Evolutionary conservation across 1,140 invertebrate species (phyloP).

Genomic region (Nylanderia fulva): DNA sequence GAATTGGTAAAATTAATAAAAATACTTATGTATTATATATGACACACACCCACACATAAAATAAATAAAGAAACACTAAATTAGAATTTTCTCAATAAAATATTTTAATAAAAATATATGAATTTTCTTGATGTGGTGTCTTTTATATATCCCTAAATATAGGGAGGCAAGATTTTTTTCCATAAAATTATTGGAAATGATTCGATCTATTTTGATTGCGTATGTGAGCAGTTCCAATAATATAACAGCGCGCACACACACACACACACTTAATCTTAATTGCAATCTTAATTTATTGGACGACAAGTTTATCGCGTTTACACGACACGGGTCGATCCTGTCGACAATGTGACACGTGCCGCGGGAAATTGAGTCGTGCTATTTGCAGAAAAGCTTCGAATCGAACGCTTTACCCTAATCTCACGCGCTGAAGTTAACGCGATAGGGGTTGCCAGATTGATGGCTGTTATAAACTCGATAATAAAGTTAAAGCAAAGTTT

Average conservation of each 20-base stretch:
- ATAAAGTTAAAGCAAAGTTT: conserved; percentile 69
- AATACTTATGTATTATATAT: background rate
- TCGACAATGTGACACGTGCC: conserved; percentile 13
- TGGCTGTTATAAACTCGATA: conserved; percentile 8
- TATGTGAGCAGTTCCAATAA: no score
- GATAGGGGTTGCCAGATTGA: background rate
- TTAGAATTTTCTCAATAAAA: background rate
- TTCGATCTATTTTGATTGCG: no score
- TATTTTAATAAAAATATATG: no score
- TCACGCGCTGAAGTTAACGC: conserved; percentile 3
- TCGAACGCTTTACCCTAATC: conserved; percentile 32
- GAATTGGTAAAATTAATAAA: background rate
- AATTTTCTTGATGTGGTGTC: no score
- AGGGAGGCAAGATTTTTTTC: no score
- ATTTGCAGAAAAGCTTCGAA: conserved; percentile 21
- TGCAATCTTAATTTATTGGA: background rate
- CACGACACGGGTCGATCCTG: background rate
- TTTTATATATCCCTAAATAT: no score
- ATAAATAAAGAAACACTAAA: background rate
- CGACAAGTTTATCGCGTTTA: background rate
- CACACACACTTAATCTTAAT: conserved; percentile 24
- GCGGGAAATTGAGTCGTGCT: conserved; percentile 29
- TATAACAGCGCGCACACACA: background rate
- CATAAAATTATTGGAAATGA: no score
- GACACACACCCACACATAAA: no score